Conservation (phyloP, 2,797 vertebrate genomes). For the Poecile montanus region DNA sequence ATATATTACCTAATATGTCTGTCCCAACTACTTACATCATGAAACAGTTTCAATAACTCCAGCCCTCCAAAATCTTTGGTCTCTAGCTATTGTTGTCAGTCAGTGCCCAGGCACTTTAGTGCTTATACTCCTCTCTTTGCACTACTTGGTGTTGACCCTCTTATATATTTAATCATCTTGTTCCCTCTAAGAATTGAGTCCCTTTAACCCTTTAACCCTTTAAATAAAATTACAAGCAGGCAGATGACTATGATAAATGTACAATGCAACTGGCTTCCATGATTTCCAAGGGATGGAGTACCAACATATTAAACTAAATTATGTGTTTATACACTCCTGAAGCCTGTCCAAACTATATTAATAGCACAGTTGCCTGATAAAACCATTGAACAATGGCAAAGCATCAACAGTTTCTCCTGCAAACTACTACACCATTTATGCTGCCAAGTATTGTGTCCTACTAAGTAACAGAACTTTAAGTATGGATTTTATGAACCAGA, state of each 20-base stretch:
- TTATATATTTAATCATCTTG: not conserved
- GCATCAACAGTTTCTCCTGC: not conserved
- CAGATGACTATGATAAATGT: not conserved
- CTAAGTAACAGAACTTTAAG: not conserved
- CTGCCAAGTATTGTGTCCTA: not conserved
- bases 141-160: not conserved
- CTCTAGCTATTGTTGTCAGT: not conserved
- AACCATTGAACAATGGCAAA: not conserved
- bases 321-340: not conserved
- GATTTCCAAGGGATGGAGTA: not conserved
- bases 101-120: not conserved
- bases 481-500: not conserved
- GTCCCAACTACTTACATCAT: not conserved
- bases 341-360: not conserved
- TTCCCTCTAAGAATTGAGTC: not conserved
- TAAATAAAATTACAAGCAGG: not conserved
- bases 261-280: not conserved
- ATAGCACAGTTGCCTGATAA: not conserved
- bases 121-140: not conserved
- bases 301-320: not conserved
- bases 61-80: not conserved
- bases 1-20: not conserved
- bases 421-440: not conserved
- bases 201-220: no score
- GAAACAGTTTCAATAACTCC: not conserved